A percentile compares a stretch with the other conserved stretches of the same genome.
These are phyloP conservation scores for Carcina quercana DNA, from an alignment of 2,888 invertebrate genomes.

Conservation along the genomic window DNA sequence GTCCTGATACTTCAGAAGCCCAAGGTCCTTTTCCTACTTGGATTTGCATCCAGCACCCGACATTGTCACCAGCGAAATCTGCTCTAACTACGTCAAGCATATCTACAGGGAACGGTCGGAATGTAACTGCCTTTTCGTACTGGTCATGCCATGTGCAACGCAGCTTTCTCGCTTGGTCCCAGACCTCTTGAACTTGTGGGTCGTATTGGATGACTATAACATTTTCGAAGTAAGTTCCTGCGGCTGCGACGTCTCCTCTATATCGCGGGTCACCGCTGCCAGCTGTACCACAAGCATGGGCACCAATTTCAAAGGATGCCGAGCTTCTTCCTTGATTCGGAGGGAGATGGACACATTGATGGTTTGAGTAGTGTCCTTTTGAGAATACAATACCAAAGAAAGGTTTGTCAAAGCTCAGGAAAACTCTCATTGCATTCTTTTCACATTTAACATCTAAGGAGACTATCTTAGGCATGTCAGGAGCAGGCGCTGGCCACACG, in stretches of 20 bases:
- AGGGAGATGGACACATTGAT: slow-evolving; percentile 92
- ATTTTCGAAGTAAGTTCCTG: slow-evolving; percentile 95
- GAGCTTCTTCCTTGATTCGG: slow-evolving; percentile 90
- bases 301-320: slow-evolving; percentile 92
- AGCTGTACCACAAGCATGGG: slow-evolving; percentile 93
- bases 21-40: slow-evolving; percentile 96
- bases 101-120: slow-evolving; percentile 95
- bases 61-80: slow-evolving; percentile 96
- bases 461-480: slow-evolving; percentile 95
- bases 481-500: slow-evolving; percentile 88
- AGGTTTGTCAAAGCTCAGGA: slow-evolving; percentile 94
- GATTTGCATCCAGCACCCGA: slow-evolving; percentile 98
- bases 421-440: slow-evolving; percentile 94
- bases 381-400: slow-evolving; percentile 97
- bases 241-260: slow-evolving; percentile 90
- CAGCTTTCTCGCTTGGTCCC: slow-evolving; percentile 95
- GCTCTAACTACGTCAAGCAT: slow-evolving; percentile 96
- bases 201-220: slow-evolving; percentile 96
- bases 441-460: slow-evolving; percentile 96
- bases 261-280: slow-evolving; percentile 96
- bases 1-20: slow-evolving; percentile 95
- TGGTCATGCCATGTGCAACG: slow-evolving; percentile 97
- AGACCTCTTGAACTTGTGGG: slow-evolving; percentile 94
- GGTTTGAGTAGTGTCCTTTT: slow-evolving; percentile 94
- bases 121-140: slow-evolving; percentile 96